Conservation (phyloP, 2,888 invertebrate genomes). For the Tetramorium bicarinatum region DNA sequence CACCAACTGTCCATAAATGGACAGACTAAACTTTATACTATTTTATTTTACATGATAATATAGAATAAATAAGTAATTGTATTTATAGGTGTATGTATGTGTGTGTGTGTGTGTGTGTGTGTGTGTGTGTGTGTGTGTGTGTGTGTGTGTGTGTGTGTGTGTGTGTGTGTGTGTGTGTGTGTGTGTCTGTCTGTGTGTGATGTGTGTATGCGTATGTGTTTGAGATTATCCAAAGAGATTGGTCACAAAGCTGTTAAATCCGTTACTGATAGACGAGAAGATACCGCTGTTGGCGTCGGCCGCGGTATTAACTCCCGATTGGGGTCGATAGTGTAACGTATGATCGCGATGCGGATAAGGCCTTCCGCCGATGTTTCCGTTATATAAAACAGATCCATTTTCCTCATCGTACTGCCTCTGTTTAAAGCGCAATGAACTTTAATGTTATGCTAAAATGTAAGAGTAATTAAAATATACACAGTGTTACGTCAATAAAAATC, state of each 20-base stretch:
- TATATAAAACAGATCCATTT: slow-evolving; percentile 74
- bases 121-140: background rate
- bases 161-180: background rate
- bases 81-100: background rate
- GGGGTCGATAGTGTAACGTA: slow-evolving; percentile 81
- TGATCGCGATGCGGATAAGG: slow-evolving; percentile 82
- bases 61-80: slow-evolving; percentile 47
- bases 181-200: background rate
- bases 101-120: background rate
- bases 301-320: slow-evolving; percentile 80
- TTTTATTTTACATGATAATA: slow-evolving; percentile 17
- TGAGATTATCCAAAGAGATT: slow-evolving; percentile 91
- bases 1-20: background rate
- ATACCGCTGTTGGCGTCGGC: slow-evolving; percentile 87
- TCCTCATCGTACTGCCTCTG: slow-evolving; percentile 73
- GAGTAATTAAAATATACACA: background rate
- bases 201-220: background rate
- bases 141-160: background rate
- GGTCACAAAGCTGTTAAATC: slow-evolving; percentile 92
- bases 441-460: background rate
- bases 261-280: slow-evolving; percentile 92
- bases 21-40: background rate
- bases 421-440: slow-evolving; percentile 60
- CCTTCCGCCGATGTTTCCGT: slow-evolving; percentile 76
- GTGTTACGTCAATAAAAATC: no score